Evolutionary conservation across 2,888 invertebrate genomes (phyloP).

Genomic region (Autographa pulchrina): DNA sequence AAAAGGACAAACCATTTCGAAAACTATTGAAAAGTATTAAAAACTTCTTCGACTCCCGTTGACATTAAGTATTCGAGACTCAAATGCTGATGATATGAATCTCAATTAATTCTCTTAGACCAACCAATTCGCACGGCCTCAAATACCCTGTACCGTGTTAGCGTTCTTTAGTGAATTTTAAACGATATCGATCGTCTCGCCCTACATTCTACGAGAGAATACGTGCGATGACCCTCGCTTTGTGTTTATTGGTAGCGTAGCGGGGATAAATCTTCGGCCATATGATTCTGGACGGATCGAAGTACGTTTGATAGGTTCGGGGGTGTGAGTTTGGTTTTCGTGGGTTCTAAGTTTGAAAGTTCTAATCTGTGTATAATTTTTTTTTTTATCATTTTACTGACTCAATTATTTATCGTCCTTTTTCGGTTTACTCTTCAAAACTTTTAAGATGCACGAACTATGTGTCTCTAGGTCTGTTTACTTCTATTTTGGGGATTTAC

Average conservation of each 20-base stretch:
- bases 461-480: not conserved
- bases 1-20: not conserved
- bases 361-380: too few relatives aligned
- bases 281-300: slow-evolving; percentile 57
- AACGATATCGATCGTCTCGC: slow-evolving; percentile 81
- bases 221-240: slow-evolving; percentile 62
- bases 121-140: slow-evolving; percentile 53
- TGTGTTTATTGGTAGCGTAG: slow-evolving; percentile 66
- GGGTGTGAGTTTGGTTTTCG: slow-evolving; percentile 19
- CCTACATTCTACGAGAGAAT: slow-evolving; percentile 74
- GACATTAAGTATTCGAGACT: slow-evolving; percentile 18
- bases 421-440: not conserved
- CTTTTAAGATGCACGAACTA: not conserved
- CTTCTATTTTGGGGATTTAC: slow-evolving; percentile 19
- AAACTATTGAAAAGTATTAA: not conserved
- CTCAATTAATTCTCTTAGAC: slow-evolving; percentile 40
- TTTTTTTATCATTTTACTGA: too few relatives aligned
- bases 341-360: too few relatives aligned
- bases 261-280: slow-evolving; percentile 62
- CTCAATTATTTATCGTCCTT: too few relatives aligned
- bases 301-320: slow-evolving; percentile 4
- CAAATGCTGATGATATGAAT: slow-evolving; percentile 49
- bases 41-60: not conserved
- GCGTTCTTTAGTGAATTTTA: slow-evolving; percentile 80
- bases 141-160: slow-evolving; percentile 65